These are phyloP conservation scores for Cerastoderma edule DNA, from an alignment of 2,888 invertebrate genomes.

Conservation along the genomic window DNA sequence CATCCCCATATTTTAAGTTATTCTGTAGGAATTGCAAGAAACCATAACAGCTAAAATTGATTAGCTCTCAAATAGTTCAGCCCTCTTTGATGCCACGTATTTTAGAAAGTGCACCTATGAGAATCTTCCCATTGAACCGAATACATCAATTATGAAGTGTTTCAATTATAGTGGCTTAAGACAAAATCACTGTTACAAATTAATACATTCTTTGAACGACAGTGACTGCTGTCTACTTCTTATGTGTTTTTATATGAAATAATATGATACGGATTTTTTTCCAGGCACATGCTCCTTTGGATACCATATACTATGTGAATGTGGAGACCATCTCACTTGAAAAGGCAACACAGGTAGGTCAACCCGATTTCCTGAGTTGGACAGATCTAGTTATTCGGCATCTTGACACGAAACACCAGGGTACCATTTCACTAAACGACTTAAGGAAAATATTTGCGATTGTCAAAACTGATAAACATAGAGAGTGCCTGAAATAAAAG, in stretches of 20 bases:
- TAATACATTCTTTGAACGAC: too few relatives aligned
- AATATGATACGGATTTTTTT: constrained; percentile 13
- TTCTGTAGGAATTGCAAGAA: background rate
- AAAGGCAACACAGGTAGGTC: constrained; percentile 21
- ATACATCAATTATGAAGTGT: background rate
- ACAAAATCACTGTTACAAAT: too few relatives aligned
- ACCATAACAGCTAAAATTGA: background rate
- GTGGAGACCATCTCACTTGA: constrained; percentile 39
- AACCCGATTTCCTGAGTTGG: background rate
- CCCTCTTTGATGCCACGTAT: background rate
- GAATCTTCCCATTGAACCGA: background rate
- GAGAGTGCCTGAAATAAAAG: background rate
- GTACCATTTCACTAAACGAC: background rate
- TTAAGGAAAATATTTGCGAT: background rate
- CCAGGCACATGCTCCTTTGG: constrained; percentile 57
- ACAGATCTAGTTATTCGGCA: background rate
- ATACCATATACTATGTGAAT: constrained; percentile 52
- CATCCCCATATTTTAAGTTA: background rate
- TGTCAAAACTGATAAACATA: background rate
- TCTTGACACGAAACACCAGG: background rate
- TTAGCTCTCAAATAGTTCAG: background rate
- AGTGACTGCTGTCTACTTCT: background rate
- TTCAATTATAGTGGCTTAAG: background rate
- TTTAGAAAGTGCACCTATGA: background rate
- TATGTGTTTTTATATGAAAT: background rate